phyloP scores from a whole-genome alignment of 92 coral and sea anemone genomes.

The Paragorgia papillata region DNA sequence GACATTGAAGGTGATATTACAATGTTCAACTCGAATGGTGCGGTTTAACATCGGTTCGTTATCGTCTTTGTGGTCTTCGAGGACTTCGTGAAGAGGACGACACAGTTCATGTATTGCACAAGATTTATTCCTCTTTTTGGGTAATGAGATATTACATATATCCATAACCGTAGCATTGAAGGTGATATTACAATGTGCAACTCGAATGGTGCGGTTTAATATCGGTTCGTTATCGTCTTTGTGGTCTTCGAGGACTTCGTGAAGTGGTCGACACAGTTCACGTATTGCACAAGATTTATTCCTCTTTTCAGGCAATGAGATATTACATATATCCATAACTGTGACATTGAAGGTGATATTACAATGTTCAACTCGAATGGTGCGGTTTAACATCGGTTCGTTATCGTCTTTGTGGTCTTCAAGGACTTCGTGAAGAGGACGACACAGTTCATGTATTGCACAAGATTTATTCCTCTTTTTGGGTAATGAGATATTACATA shows the following conservation, averaged over 20 bases:
- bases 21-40: background rate
- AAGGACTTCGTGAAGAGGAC: too few species aligned
- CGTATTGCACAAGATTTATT: background rate
- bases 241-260: background rate
- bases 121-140: background rate
- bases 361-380: slow-evolving; percentile 1
- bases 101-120: slow-evolving; percentile 10
- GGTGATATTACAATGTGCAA: background rate
- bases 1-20: slow-evolving; percentile 10
- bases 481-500: slow-evolving; percentile 1
- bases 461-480: slow-evolving; percentile 16
- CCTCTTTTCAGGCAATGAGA: background rate
- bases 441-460: background rate
- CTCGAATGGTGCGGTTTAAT: background rate
- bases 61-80: background rate
- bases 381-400: background rate
- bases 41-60: background rate
- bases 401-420: background rate
- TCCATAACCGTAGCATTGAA: slow-evolving; percentile 12
- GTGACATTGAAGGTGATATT: slow-evolving; percentile 6
- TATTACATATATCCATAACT: slow-evolving; percentile 5
- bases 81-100: background rate
- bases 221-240: background rate
- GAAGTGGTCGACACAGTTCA: background rate
- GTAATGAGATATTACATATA: slow-evolving; percentile 20